Conservation (phyloP, 2,113 vertebrate species). For the Oophaga pumilio region DNA sequence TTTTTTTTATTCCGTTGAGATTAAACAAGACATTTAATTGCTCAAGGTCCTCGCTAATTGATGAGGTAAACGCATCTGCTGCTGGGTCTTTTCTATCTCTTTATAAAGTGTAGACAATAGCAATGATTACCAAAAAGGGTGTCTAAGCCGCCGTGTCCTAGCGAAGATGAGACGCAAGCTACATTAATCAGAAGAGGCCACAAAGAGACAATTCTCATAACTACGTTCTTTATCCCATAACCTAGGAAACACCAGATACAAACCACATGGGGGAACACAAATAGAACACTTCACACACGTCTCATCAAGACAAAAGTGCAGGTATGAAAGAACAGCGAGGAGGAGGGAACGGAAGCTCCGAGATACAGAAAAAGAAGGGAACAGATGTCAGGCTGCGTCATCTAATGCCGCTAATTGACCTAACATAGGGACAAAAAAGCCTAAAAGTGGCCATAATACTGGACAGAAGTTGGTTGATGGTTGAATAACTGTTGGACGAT, state of each 20-base stretch:
- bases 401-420: neutral
- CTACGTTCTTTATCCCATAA: constrained; percentile 25
- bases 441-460: too few relatives aligned
- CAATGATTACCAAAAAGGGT: constrained; percentile 3
- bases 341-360: neutral
- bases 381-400: neutral
- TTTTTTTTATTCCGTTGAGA: neutral
- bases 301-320: neutral
- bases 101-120: neutral
- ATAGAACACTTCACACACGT: constrained; percentile 3
- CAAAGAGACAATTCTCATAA: constrained; percentile 23
- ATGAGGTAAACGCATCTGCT: neutral
- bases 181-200: neutral
- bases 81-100: neutral
- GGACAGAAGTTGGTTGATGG: too few relatives aligned
- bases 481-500: too few relatives aligned
- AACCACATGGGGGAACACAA: neutral
- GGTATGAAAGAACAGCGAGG: neutral
- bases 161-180: neutral
- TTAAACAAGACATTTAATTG: neutral
- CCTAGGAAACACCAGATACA: constrained; percentile 21
- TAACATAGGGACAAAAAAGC: neutral
- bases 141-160: neutral
- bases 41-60: constrained; percentile 4
- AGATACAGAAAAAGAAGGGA: neutral